Conservation (phyloP, 2,113 vertebrate species). For the Pan troglodytes region NHGRI_mPanTro3-v2.1_pri NC_072411.2:89460001-89460500, state of each 20-base stretch:
- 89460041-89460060: not conserved
- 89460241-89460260: not conserved
- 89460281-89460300: not conserved
- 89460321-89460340: not conserved
- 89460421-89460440: not conserved
- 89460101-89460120: not conserved
- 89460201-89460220: not conserved
- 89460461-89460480: not conserved
- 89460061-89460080: not conserved
- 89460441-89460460: not conserved
- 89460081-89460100: not conserved
- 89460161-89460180: not conserved
- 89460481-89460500: not conserved
- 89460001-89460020: not conserved
- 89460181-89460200: not conserved
- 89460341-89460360: not conserved
- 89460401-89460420: not conserved
- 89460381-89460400: rapidly evolving
- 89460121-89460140: not conserved
- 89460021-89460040: not conserved
- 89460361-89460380: not conserved
- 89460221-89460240: not conserved
- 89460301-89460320: not conserved
- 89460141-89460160: not conserved
- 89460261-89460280: not conserved